Conservation (phyloP, 2,113 vertebrate genomes). For the Phrynosoma platyrhinos region DNA sequence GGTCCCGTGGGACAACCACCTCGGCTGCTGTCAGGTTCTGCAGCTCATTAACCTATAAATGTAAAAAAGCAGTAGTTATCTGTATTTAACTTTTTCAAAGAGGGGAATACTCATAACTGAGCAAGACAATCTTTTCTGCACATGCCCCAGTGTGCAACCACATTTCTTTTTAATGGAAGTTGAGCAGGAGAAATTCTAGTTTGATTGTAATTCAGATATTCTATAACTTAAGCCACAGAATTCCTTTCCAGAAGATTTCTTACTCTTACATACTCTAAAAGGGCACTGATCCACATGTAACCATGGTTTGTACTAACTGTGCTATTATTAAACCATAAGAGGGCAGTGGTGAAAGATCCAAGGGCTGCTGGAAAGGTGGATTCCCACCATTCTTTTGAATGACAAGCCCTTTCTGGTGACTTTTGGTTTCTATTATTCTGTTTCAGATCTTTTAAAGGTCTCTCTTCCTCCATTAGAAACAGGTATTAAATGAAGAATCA, state of each 20-base stretch:
- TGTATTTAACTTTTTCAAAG: background rate
- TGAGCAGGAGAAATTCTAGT: background rate
- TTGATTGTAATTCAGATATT: background rate
- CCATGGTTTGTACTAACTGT: background rate
- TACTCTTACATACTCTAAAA: background rate
- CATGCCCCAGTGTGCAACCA: background rate
- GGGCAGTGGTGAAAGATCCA: too few species aligned
- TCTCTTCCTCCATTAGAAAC: too few species aligned
- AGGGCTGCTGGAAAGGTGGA: too few species aligned
- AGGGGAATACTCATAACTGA: background rate
- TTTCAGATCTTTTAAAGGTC: too few species aligned
- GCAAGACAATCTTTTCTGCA: background rate
- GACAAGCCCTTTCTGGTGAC: background rate
- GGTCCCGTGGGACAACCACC: conserved; percentile 94
- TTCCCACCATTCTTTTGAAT: background rate
- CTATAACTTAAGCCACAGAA: background rate
- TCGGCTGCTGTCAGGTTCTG: conserved; percentile 96
- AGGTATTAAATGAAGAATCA: too few species aligned
- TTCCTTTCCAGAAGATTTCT: background rate
- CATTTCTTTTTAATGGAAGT: background rate
- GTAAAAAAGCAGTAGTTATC: background rate
- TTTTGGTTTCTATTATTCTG: too few species aligned
- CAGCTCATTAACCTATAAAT: conserved; percentile 89
- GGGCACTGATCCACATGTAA: background rate
- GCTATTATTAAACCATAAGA: background rate